Conservation (phyloP, 2,113 vertebrate genomes). For the Grallaria varia region DNA sequence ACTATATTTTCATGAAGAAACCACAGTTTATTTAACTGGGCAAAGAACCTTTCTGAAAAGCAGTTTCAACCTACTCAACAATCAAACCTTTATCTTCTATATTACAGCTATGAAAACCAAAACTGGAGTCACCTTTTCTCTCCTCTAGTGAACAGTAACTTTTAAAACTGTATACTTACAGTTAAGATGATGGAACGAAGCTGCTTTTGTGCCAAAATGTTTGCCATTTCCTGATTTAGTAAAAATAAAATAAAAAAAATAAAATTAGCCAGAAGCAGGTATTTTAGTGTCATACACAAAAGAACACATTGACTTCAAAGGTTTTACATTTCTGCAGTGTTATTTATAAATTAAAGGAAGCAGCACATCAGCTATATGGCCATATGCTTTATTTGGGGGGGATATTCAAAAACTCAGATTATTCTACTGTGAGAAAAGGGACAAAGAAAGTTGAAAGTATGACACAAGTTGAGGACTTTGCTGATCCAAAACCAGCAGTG, state of each 20-base stretch:
- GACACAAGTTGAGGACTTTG: not conserved
- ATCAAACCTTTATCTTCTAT: not conserved
- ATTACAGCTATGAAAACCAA: not conserved
- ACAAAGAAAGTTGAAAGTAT: not conserved
- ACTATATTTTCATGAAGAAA: not conserved
- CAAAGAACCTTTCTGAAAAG: not conserved
- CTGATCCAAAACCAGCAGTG: not conserved
- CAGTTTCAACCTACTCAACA: not conserved
- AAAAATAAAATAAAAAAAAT: not conserved
- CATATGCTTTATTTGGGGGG: not conserved
- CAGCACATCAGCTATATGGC: not conserved
- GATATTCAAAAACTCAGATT: not conserved
- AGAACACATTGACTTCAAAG: not conserved
- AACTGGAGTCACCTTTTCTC: not conserved
- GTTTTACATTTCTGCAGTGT: not conserved
- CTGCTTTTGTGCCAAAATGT: constrained; percentile 96
- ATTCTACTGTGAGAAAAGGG: not conserved
- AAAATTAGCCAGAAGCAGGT: not conserved
- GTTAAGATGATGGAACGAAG: constrained; percentile 92
- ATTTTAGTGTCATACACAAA: not conserved
- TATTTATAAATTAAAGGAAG: not conserved
- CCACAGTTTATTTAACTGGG: not conserved
- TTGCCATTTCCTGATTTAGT: constrained; percentile 90
- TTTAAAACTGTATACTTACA: constrained; percentile 78
- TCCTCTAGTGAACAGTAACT: not conserved